phyloP scores from a whole-genome alignment of 2,888 invertebrate species.

The Amaurobius ferox region DNA sequence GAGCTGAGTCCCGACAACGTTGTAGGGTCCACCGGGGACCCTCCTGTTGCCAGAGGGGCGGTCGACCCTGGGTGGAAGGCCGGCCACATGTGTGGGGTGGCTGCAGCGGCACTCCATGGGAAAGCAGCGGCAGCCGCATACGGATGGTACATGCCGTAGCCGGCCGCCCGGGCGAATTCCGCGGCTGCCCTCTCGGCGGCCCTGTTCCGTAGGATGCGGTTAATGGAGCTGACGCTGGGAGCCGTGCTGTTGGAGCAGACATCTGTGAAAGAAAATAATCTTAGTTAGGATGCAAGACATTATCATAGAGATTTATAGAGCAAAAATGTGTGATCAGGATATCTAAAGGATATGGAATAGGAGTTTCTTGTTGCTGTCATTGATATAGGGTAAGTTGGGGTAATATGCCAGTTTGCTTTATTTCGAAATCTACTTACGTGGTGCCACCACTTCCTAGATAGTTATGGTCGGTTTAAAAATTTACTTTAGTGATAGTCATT shows the following conservation, averaged over 20 bases:
- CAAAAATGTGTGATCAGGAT: too few species aligned
- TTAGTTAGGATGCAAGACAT: too few species aligned
- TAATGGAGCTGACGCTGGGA: conserved; percentile 81
- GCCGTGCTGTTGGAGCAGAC: conserved; percentile 97
- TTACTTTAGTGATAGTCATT: too few species aligned
- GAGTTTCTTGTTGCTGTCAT: too few species aligned
- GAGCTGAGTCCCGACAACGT: conserved; percentile 35
- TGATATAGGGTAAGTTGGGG: too few species aligned
- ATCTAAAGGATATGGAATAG: too few species aligned
- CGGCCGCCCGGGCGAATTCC: conserved; percentile 76
- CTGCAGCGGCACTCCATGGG: conserved; percentile 69
- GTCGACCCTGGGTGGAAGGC: conserved; percentile 23
- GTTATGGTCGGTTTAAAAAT: too few species aligned
- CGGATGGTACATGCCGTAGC: conserved; percentile 75
- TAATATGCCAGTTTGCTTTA: too few species aligned
- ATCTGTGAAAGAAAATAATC: too few species aligned
- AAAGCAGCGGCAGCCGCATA: conserved; percentile 83
- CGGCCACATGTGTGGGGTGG: conserved; percentile 63
- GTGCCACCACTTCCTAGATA: too few species aligned
- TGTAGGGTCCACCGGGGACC: conserved; percentile 60
- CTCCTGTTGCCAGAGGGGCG: conserved; percentile 30
- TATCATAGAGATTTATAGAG: too few species aligned
- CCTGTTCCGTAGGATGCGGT: conserved; percentile 78
- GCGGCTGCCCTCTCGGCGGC: conserved; percentile 77
- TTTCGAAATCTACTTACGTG: too few species aligned